phyloP scores from a whole-genome alignment of 2,113 vertebrate genomes.

The Chaetura pelagica region DNA sequence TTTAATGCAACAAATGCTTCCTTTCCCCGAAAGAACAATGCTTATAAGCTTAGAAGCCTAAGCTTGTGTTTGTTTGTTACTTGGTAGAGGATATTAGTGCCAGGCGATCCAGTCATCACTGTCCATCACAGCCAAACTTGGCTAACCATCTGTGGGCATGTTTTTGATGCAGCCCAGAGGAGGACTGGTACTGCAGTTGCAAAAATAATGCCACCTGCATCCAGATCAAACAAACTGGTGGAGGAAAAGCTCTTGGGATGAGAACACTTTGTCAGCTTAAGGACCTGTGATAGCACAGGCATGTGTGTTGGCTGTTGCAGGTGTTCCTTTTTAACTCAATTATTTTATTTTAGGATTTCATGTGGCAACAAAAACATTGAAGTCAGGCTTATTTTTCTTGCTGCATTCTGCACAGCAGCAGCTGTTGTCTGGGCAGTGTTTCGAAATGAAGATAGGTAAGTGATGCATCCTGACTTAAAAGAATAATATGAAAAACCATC shows the following conservation, averaged over 20 bases:
- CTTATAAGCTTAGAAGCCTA: not conserved
- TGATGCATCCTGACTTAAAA: not conserved
- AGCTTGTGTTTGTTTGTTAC: not conserved
- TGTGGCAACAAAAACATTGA: conserved; percentile 78
- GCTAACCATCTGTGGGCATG: not conserved
- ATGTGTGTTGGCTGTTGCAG: not conserved
- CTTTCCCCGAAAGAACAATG: not conserved
- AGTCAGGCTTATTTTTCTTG: conserved; percentile 87
- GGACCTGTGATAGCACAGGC: not conserved
- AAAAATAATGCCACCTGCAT: not conserved
- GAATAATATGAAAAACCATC: not conserved
- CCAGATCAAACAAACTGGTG: not conserved
- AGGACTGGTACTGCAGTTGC: not conserved
- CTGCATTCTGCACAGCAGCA: conserved; percentile 81
- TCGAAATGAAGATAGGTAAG: conserved; percentile 94
- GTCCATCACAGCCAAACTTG: not conserved
- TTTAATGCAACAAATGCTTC: not conserved
- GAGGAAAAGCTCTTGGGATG: not conserved
- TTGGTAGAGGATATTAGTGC: not conserved
- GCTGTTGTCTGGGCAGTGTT: conserved; percentile 90
- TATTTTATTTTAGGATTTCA: conserved; percentile 76
- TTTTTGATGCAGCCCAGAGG: not conserved
- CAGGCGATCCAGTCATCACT: not conserved
- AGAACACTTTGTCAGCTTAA: not conserved
- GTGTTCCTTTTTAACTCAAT: not conserved